Evolutionary conservation across 2,797 vertebrate species (phyloP).

Genomic region (Lepus townsendii): DNA sequence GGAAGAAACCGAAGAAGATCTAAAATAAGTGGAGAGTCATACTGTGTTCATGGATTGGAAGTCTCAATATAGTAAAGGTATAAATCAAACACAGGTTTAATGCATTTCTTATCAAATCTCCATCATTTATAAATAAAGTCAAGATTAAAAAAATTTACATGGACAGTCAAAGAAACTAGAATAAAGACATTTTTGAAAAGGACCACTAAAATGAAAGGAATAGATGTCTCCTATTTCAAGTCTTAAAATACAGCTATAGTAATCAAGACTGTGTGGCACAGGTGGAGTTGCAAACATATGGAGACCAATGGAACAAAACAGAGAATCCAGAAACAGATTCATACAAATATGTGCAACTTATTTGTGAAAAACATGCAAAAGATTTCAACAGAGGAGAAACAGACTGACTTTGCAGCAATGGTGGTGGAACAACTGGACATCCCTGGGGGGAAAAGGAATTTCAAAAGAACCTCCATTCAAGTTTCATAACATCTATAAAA

Average conservation of each 20-base stretch:
- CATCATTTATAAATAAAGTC: not conserved
- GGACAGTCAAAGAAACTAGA: not conserved
- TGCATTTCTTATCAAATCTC: not conserved
- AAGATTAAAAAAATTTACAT: not conserved
- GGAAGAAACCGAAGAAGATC: not conserved
- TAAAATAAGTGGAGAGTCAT: not conserved
- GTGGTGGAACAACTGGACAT: not conserved
- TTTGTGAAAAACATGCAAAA: not conserved
- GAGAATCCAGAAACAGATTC: not conserved
- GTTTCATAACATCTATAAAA: not conserved
- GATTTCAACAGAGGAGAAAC: not conserved
- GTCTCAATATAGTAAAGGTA: not conserved
- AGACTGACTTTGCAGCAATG: not conserved
- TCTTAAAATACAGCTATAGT: not conserved
- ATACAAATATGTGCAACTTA: not conserved
- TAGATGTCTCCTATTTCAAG: not conserved
- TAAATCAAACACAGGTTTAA: not conserved
- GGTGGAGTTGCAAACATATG: not conserved
- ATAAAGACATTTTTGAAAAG: not conserved
- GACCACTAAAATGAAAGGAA: not conserved
- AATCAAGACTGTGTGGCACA: not conserved
- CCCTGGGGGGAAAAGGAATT: not conserved
- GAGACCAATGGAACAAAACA: not conserved
- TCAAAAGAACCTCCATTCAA: not conserved
- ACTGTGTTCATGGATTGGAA: not conserved